These are phyloP conservation scores for Amia ocellicauda DNA, from an alignment of 2,113 vertebrate species.

Conservation along the genomic window DNA sequence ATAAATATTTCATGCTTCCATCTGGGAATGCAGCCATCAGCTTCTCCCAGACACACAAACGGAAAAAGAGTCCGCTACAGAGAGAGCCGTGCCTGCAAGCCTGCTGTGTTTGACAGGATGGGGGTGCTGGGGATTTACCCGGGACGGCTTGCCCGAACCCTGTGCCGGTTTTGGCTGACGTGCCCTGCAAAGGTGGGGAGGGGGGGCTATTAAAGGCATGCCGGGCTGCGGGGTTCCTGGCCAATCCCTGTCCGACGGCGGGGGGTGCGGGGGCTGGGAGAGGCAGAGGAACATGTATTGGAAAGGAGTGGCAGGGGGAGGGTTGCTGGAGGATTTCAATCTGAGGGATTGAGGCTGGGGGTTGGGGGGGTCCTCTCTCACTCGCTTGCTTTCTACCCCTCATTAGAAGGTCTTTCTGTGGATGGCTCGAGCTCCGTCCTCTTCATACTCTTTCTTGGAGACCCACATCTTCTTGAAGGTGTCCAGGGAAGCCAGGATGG, in stretches of 20 bases:
- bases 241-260: background rate
- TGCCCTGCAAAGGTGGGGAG: slow-evolving; percentile 2
- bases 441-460: slow-evolving; percentile 88
- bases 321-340: background rate
- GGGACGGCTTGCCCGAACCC: slow-evolving; percentile 20
- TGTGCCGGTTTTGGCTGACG: slow-evolving; percentile 20
- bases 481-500: slow-evolving; percentile 84
- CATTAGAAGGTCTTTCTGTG: slow-evolving; percentile 86
- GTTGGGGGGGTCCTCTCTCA: slow-evolving; percentile 8
- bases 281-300: background rate
- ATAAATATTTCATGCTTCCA: slow-evolving; percentile 43
- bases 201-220: slow-evolving; percentile 22
- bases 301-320: slow-evolving; percentile 12
- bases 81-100: slow-evolving; percentile 35
- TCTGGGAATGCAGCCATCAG: slow-evolving; percentile 17
- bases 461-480: slow-evolving; percentile 95
- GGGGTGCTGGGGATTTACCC: background rate
- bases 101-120: slow-evolving; percentile 11
- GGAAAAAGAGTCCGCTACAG: slow-evolving; percentile 40
- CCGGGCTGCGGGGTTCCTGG: background rate
- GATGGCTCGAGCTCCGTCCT: slow-evolving; percentile 80
- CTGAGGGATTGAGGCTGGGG: slow-evolving; percentile 30
- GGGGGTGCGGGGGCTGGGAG: background rate
- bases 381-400: background rate
- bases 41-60: slow-evolving; percentile 16